Evolutionary conservation across 2,797 vertebrate genomes (phyloP).

Genomic region (Artibeus lituratus): DNA sequence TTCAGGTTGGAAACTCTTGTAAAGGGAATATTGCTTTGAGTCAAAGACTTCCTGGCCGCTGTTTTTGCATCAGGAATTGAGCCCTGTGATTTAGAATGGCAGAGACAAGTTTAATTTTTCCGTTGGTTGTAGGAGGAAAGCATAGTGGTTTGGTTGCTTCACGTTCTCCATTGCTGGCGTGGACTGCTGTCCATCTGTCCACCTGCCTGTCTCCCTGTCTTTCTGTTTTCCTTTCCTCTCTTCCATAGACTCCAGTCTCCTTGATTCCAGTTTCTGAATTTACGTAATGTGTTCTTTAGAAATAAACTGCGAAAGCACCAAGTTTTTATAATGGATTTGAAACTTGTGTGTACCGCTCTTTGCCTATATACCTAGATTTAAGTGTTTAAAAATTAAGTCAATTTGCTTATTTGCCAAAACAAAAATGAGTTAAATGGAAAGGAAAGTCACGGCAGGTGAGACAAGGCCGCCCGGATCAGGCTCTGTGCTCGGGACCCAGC

Average conservation of each 20-base stretch:
- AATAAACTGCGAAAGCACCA: not conserved
- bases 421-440: not conserved
- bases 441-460: not conserved
- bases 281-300: not conserved
- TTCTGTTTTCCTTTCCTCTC: not conserved
- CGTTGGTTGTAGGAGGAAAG: not conserved
- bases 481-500: not conserved
- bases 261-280: not conserved
- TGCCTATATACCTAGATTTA: not conserved
- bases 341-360: not conserved
- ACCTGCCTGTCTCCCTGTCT: not conserved
- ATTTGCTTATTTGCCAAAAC: not conserved
- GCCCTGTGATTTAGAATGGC: not conserved
- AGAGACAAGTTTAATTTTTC: not conserved
- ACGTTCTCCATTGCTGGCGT: not conserved
- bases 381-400: not conserved
- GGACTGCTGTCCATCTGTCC: not conserved
- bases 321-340: not conserved
- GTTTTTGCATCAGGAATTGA: not conserved
- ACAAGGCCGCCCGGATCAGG: not conserved
- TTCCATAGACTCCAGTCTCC: not conserved
- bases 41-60: not conserved
- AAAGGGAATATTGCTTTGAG: not conserved
- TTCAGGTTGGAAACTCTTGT: slow-evolving; percentile 7
- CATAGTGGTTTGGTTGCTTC: not conserved